Evolutionary conservation across 1,140 invertebrate genomes (phyloP), one percentile per base, ranked within the genome.

Genomic region (Sycophila sp.): DNA sequence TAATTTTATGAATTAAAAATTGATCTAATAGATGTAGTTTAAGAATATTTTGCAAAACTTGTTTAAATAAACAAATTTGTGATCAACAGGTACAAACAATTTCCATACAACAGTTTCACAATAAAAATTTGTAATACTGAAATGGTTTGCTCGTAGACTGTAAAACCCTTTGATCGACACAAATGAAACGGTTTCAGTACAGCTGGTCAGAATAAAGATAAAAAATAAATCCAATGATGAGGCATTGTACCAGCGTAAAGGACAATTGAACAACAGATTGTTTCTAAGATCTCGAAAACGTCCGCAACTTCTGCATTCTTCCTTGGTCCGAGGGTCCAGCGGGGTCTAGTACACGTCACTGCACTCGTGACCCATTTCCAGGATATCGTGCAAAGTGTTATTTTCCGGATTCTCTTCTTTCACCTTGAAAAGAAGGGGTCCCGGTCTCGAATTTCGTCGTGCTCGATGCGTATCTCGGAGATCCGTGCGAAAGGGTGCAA

Each of bases 401-500:
- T 47, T 22, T 1, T 30, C 40, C 53, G 2, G n/a, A 28, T 13
- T 45, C 53, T 34, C 28, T 19, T 24, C 22, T 66, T 40, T 28
- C 49, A 53, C 13, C 32, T 51, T 42, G 5, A 55, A 55, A 30
- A 42, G 13, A 47, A 24, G 28, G 13, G 26, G 3, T 36, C 22
- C n/a, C 4, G 32, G 19, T 60, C 22, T 69, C 58, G 47, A 22
- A 17, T 55, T 69, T 55, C 58, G 60, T 51, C 34, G 22, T 2
- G 22, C 17, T 6, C 67, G 56, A 70, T 64, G 68, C n/a, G 49
- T 64, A 70, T 70, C 67, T 62, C 47, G 5, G 34, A n/a, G 26
- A 53, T 62, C 38, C 38, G 64, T 71, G 72, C 71, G 73, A 79
- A 84, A 83, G 79, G 78, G 69, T 78, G 72, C 72, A 68, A 76